phyloP scores from a whole-genome alignment of 2,113 vertebrate species.

The Gallinago undulata region DNA sequence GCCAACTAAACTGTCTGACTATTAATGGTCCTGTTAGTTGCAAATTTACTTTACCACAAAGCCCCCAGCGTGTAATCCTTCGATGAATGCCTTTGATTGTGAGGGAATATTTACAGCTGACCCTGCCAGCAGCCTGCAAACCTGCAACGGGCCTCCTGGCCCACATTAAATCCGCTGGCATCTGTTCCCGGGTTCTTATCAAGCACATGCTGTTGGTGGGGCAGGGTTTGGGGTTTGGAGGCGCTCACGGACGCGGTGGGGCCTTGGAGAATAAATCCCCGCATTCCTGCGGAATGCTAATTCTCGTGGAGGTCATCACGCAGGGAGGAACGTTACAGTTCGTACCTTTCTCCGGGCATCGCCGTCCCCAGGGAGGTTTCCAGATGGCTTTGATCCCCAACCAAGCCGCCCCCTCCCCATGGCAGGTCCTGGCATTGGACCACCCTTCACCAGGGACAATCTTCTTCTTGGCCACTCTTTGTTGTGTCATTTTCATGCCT shows the following conservation, averaged over 20 bases:
- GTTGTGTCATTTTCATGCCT: background rate
- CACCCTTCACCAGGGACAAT: background rate
- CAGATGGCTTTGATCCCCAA: background rate
- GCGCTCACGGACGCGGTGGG: background rate
- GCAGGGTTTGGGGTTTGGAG: background rate
- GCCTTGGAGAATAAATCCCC: conserved; percentile 24
- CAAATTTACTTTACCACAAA: conserved; percentile 56
- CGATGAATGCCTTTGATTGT: conserved; percentile 61
- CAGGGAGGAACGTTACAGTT: background rate
- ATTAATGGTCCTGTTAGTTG: conserved; percentile 44
- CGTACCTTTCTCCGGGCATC: conserved; percentile 35
- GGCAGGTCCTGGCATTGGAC: background rate
- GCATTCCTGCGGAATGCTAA: background rate
- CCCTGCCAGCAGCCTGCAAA: conserved; percentile 48
- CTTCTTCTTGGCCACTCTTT: background rate
- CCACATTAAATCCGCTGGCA: conserved; percentile 42
- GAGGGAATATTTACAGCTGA: conserved; percentile 55
- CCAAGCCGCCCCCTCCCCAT: background rate
- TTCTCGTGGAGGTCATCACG: background rate
- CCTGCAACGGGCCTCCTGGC: conserved; percentile 41
- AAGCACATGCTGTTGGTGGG: conserved; percentile 27
- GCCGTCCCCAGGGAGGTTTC: background rate
- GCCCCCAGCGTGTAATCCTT: conserved; percentile 57
- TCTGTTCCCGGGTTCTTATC: conserved; percentile 45
- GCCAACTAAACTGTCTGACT: conserved; percentile 37